A percentile compares a stretch with the other conserved stretches of the same genome.
Conservation (phyloP, 2,888 invertebrate species). For the Melieria picta region DNA sequence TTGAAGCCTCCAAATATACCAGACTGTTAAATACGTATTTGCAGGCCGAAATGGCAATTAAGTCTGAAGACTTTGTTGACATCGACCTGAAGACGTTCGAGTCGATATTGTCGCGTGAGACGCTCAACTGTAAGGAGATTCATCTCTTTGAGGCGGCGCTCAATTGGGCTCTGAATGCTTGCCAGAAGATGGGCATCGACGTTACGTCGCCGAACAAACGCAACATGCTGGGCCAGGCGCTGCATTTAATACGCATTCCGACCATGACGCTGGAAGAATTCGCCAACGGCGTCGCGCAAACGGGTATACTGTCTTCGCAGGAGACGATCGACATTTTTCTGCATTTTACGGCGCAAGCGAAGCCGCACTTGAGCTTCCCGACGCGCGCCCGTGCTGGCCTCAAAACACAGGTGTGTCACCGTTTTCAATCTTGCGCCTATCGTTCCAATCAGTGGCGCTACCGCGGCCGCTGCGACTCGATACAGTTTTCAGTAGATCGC, state of each 20-base stretch:
- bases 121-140: conserved; percentile 94
- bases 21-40: neutral
- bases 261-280: conserved; percentile 94
- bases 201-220: conserved; percentile 82
- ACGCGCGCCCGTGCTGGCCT: conserved; percentile 86
- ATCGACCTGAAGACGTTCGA: conserved; percentile 93
- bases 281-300: conserved; percentile 94
- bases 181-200: conserved; percentile 83
- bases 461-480: conserved; percentile 94
- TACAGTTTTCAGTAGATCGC: conserved; percentile 95
- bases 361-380: conserved; percentile 85
- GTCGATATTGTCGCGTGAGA: conserved; percentile 90
- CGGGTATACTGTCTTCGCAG: conserved; percentile 88
- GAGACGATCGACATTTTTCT: conserved; percentile 96
- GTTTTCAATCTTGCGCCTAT: conserved; percentile 96
- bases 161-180: conserved; percentile 94
- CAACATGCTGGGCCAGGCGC: conserved; percentile 78
- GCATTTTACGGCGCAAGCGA: conserved; percentile 90
- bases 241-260: conserved; percentile 90
- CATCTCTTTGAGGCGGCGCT: conserved; percentile 90
- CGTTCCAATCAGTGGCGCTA: conserved; percentile 98
- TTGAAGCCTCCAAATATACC: neutral
- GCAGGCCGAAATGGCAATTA: conserved; percentile 92
- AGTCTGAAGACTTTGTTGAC: conserved; percentile 95
- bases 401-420: conserved; percentile 92